Percentiles rank a stretch among this genome's conserved stretches.
These are phyloP conservation scores for Verasper variegatus DNA, from an alignment of 2,113 vertebrate genomes.

Conservation along the genomic window DNA sequence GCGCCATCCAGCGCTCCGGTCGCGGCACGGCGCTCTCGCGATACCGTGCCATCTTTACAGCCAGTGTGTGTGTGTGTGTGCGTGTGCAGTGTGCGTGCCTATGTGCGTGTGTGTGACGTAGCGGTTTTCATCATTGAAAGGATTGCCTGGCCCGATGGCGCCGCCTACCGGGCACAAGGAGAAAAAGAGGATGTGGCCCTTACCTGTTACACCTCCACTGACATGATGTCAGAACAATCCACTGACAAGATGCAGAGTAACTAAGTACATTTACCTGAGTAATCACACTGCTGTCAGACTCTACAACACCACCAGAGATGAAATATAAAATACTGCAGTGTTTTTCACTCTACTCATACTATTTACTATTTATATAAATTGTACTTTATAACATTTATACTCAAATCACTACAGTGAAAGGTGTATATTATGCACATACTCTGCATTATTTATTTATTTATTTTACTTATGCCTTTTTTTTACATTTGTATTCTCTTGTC, in stretches of 20 bases:
- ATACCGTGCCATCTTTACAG: constrained; percentile 60
- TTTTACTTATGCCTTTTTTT: too few species aligned
- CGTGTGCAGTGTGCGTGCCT: constrained; percentile 6
- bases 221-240: neutral
- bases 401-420: too few species aligned
- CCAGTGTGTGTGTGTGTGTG: constrained; percentile 10
- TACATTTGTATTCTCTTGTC: too few species aligned
- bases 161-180: constrained; percentile 61
- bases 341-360: too few species aligned
- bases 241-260: neutral
- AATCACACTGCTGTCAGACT: too few species aligned
- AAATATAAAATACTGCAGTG: too few species aligned
- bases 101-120: constrained; percentile 66
- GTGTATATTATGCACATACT: too few species aligned
- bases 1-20: constrained; percentile 75
- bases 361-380: too few species aligned
- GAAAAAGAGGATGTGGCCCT: neutral
- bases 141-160: constrained; percentile 47
- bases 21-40: constrained; percentile 75
- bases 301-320: too few species aligned
- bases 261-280: too few species aligned
- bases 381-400: too few species aligned
- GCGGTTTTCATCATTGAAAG: constrained; percentile 1
- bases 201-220: constrained; percentile 23
- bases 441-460: too few species aligned